Conservation (phyloP, 92 coral and sea anemone species). For the Parazoanthus atlanticus region DNA sequence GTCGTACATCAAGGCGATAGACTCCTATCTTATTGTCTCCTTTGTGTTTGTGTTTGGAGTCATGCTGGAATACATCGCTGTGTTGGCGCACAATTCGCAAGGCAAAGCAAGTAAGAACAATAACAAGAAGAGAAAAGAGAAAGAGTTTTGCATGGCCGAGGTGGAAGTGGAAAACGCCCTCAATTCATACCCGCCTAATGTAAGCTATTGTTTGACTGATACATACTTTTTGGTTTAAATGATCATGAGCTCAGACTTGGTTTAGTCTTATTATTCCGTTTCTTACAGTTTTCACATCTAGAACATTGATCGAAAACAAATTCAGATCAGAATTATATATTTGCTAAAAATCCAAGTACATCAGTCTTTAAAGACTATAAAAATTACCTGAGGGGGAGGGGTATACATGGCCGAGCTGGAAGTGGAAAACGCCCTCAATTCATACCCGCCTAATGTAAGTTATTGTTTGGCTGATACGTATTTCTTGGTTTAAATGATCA, state of each 20-base stretch:
- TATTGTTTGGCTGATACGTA: too few species aligned
- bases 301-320: too few species aligned
- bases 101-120: constrained; percentile 5
- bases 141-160: constrained; percentile 31
- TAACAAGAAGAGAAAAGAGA: constrained; percentile 24
- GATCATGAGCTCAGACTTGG: too few species aligned
- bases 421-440: constrained; percentile 37
- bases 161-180: constrained; percentile 32
- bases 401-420: constrained; percentile 15
- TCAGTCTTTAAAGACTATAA: too few species aligned
- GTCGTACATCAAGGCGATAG: constrained; percentile 94
- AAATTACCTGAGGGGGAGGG: too few species aligned
- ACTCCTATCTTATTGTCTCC: constrained; percentile 87
- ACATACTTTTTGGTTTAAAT: not conserved
- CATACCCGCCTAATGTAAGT: constrained; percentile 31
- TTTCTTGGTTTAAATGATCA: not conserved
- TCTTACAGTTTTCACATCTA: too few species aligned
- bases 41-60: constrained; percentile 93
- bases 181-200: constrained; percentile 35
- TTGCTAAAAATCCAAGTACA: too few species aligned
- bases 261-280: too few species aligned
- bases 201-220: not conserved
- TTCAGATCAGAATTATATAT: too few species aligned
- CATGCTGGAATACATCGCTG: constrained; percentile 89
- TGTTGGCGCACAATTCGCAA: constrained; percentile 67